A percentile compares a stretch with the other conserved stretches of the same genome.
These are phyloP conservation scores for Neoseiulus cucumeris DNA, from an alignment of 1,140 invertebrate species.

Conservation along the genomic window DNA sequence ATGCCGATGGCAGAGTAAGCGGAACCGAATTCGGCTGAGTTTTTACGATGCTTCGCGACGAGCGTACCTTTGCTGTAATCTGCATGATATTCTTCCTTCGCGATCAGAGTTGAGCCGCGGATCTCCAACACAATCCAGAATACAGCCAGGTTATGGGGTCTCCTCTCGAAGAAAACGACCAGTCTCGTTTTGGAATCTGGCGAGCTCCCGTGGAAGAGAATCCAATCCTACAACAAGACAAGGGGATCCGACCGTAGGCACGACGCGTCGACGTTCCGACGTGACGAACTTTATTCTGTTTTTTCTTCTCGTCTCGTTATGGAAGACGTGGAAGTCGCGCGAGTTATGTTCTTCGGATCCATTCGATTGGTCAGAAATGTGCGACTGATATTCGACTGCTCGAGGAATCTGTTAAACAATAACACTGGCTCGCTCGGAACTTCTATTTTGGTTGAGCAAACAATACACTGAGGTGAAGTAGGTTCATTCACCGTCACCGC, in stretches of 20 bases:
- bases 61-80: neutral
- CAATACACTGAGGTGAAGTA: too few relatives aligned
- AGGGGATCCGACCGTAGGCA: neutral
- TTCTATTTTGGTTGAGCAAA: too few relatives aligned
- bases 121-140: neutral
- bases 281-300: neutral
- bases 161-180: neutral
- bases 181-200: neutral
- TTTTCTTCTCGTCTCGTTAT: neutral
- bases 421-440: too few relatives aligned
- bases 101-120: neutral
- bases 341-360: neutral
- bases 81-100: neutral
- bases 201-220: neutral
- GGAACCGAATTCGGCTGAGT: too few relatives aligned
- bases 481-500: too few relatives aligned
- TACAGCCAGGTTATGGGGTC: neutral
- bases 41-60: neutral
- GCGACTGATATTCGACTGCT: neutral
- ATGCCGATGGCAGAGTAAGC: too few relatives aligned
- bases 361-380: neutral
- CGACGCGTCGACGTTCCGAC: too few relatives aligned
- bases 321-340: neutral
- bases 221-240: neutral
- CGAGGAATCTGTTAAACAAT: too few relatives aligned